Base-by-base conservation (phyloP, 92 coral and sea anemone species). In the Epizoanthus scotinus region DNA sequence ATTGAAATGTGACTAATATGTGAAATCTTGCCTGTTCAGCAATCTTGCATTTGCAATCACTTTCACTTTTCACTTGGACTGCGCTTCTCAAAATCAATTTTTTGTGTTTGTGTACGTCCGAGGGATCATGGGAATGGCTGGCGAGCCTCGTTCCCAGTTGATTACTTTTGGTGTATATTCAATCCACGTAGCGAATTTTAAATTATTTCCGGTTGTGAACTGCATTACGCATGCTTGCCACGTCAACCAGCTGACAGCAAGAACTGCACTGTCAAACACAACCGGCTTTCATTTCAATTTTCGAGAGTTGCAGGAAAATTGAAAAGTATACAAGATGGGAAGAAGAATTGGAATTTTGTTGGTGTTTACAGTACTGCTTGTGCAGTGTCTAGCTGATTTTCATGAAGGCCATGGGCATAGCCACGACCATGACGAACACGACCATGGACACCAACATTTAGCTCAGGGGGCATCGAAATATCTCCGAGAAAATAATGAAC, bases 181-280 rank as follows among this genome's bases (percentile, higher is more conserved):
- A 2, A 6, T n/a, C n/a, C n/a, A n/a, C n/a, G n/a, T n/a, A n/a
- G n/a, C n/a, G n/a, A n/a, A n/a, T n/a, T n/a, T n/a, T n/a, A 34
- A 34, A 34, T 3, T 50, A 56, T 20, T 49, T 74, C 82, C 52
- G 60, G 53, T 7, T 42, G 10, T 26, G 63, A 54, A 26, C 19
- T 5, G 5, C 50, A 81, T 0, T 81, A 69, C 90, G 97, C 97
- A 90, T 92, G 90, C 89, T 79, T 84, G 90, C 97, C 94, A 92
- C 94, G 97, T 85, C 63, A 38, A 38, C 82, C 97, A 83, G 94
- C 97, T 92, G 97, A 83, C 87, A 70, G 21, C 15, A 63, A 59
- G 55, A 70, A 83, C 84, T 87, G 85, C 52, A 47, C 9, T 7
- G 12, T 8, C 90, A 13, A 57, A 67, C 68, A 60, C 67, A 75